Evolutionary conservation across 2,888 invertebrate genomes (phyloP).

Genomic region (Heteromurus nitidus): DNA sequence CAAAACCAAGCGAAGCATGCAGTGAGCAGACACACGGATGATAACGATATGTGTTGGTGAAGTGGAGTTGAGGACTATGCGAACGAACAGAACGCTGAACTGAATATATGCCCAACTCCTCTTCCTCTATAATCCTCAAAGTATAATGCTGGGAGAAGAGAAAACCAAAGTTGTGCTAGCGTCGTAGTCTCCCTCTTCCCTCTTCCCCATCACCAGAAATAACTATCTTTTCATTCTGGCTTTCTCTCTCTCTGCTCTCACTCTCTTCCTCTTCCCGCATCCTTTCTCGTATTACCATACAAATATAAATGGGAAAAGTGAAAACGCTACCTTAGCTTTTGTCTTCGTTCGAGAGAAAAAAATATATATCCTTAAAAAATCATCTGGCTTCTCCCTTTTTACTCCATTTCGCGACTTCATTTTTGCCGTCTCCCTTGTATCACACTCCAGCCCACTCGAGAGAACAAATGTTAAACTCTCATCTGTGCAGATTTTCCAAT

Average conservation of each 20-base stretch:
- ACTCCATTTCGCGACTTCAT: no score
- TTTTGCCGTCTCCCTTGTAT: background rate
- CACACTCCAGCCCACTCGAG: background rate
- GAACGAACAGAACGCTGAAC: background rate
- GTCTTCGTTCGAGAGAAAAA: background rate
- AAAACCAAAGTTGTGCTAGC: background rate
- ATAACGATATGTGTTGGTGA: slow-evolving; percentile 43
- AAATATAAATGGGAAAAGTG: slow-evolving; percentile 17
- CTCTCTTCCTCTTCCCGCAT: background rate
- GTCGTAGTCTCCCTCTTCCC: background rate
- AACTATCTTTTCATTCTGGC: no score
- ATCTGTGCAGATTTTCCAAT: no score
- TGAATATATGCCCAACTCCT: background rate
- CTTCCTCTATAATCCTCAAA: background rate
- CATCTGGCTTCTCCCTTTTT: no score
- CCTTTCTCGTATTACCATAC: slow-evolving; percentile 1
- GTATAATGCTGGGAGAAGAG: background rate
- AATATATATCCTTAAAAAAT: no score
- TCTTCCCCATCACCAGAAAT: background rate
- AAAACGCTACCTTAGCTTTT: background rate
- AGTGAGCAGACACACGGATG: slow-evolving; percentile 46
- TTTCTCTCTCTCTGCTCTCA: no score
- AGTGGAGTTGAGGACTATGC: slow-evolving; percentile 14
- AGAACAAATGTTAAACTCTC: no score
- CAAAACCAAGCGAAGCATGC: slow-evolving; percentile 45